Conservation (phyloP, 2,888 invertebrate species). For the Syrphus vitripennis region DNA sequence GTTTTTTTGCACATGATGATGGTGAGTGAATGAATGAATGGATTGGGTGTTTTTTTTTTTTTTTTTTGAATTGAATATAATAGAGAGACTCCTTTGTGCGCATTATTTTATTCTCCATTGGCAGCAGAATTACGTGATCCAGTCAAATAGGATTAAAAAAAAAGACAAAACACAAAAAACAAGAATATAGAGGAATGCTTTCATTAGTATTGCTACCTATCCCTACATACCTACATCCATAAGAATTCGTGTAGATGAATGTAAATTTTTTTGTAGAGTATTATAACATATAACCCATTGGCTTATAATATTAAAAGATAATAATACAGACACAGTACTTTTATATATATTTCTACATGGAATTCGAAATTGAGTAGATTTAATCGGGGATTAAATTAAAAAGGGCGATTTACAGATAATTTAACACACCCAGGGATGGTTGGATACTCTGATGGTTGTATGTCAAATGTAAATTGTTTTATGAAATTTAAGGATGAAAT, state of each 20-base stretch:
- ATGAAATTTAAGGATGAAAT: neutral
- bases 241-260: neutral
- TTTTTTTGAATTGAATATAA: constrained; percentile 34
- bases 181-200: neutral
- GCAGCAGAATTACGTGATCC: constrained; percentile 58
- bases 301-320: neutral
- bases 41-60: constrained; percentile 24
- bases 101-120: constrained; percentile 63
- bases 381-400: constrained; percentile 30
- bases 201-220: neutral
- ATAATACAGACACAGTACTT: neutral
- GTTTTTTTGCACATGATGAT: neutral
- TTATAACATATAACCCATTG: constrained; percentile 20
- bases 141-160: constrained; percentile 54
- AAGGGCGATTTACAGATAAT: constrained; percentile 10
- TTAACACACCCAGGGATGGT: neutral
- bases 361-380: neutral
- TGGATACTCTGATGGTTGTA: neutral
- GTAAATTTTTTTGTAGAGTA: neutral
- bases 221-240: no score
- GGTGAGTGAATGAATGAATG: neutral
- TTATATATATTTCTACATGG: neutral
- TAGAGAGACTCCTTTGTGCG: constrained; percentile 57
- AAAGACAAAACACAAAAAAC: neutral
- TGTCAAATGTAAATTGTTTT: neutral